Conservation (phyloP, 64 coral and sea anemone species). For the Hydrozoanthus tunicans region DNA sequence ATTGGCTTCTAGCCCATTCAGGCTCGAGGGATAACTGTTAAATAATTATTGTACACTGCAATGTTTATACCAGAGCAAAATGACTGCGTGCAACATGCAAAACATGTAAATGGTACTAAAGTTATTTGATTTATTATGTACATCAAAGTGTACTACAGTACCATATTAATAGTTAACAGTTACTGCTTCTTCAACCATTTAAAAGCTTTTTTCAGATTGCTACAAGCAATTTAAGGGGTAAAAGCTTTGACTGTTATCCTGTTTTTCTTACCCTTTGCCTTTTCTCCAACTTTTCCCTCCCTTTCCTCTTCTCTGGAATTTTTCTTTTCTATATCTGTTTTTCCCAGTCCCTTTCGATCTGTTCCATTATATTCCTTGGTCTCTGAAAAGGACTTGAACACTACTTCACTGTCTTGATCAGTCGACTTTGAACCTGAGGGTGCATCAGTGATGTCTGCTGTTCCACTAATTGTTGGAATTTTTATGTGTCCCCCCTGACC, state of each 20-base stretch:
- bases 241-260: background rate
- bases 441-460: background rate
- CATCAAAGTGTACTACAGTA: too few species aligned
- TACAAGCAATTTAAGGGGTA: background rate
- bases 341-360: background rate
- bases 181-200: too few species aligned
- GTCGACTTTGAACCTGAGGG: background rate
- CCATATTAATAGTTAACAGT: too few species aligned
- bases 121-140: too few species aligned
- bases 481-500: conserved; percentile 24
- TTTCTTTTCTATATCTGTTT: background rate
- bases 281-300: background rate
- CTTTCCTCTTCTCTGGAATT: conserved; percentile 11
- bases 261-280: conserved; percentile 5
- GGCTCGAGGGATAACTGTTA: too few species aligned
- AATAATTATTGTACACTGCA: too few species aligned
- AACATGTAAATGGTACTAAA: too few species aligned
- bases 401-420: background rate
- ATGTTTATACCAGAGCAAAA: too few species aligned
- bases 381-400: background rate
- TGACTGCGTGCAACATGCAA: too few species aligned
- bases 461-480: background rate
- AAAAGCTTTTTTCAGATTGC: too few species aligned
- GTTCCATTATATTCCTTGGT: background rate
- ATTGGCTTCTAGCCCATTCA: too few species aligned